Conservation (phyloP, 2,797 vertebrate genomes). For the Premnoplex brunnescens region DNA sequence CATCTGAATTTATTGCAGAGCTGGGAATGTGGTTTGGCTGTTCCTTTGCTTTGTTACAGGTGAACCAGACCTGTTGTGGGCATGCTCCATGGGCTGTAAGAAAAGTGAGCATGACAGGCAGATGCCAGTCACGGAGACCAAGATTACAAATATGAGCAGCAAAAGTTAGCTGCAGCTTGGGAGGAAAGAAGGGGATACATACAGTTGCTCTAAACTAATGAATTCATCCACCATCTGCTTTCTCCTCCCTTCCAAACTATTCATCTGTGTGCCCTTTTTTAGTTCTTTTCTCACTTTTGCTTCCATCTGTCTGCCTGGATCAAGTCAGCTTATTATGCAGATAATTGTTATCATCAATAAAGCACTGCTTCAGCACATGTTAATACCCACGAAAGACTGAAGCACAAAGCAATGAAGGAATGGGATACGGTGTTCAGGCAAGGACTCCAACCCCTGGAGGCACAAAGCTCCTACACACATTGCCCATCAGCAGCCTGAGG, state of each 20-base stretch:
- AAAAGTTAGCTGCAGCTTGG: background rate
- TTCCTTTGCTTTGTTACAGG: background rate
- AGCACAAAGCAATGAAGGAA: background rate
- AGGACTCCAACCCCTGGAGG: background rate
- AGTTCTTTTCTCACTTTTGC: conserved; percentile 3
- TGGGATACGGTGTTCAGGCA: background rate
- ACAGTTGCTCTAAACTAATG: background rate
- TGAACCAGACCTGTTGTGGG: background rate
- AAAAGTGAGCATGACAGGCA: background rate
- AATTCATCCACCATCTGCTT: conserved; percentile 34
- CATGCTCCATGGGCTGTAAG: background rate
- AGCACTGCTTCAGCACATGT: background rate
- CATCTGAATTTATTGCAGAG: background rate
- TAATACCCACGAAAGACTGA: background rate
- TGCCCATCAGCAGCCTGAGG: background rate
- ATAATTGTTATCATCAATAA: background rate
- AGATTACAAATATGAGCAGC: background rate
- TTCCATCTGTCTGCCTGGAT: conserved; percentile 36
- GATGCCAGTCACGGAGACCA: background rate
- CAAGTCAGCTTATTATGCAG: background rate
- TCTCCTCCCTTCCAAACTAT: conserved; percentile 23
- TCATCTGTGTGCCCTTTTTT: conserved; percentile 26
- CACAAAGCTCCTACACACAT: accelerated
- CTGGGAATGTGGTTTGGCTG: background rate
- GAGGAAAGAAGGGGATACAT: background rate